Conservation (phyloP, 23 tunicate genomes). For the Trididemnum miniatum region DNA sequence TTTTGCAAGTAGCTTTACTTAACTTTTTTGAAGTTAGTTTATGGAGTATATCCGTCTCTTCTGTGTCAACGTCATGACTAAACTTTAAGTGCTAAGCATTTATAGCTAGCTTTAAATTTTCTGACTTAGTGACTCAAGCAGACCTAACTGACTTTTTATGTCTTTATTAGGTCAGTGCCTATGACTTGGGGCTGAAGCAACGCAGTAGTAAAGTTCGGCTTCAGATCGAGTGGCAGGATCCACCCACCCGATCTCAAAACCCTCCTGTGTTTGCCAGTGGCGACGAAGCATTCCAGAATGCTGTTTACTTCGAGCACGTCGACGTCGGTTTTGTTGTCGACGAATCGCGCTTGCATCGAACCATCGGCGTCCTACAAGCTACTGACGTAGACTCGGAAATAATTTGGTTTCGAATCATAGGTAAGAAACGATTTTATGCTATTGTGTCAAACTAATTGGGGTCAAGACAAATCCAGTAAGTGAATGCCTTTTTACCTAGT, state of each 20-base stretch:
- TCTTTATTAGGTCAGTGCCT: constrained; percentile 33
- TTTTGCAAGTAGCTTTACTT: too few species aligned
- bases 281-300: background rate
- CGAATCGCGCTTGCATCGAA: background rate
- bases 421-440: too few species aligned
- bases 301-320: constrained; percentile 29
- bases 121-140: too few species aligned
- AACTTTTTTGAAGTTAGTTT: too few species aligned
- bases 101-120: too few species aligned
- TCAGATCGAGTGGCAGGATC: constrained; percentile 21
- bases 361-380: constrained; percentile 9
- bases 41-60: too few species aligned
- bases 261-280: constrained; percentile 17
- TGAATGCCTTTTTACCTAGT: too few species aligned
- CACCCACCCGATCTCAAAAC: background rate
- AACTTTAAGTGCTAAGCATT: too few species aligned
- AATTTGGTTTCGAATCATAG: constrained; percentile 33
- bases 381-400: constrained; percentile 27
- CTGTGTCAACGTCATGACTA: too few species aligned
- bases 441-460: too few species aligned
- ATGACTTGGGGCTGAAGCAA: constrained; percentile 25
- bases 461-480: too few species aligned
- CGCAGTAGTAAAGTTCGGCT: background rate
- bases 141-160: too few species aligned
- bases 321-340: constrained; percentile 6